phyloP scores from a whole-genome alignment of 30 jellyfish, hydroid and myxozoan genomes.

The Aurelia sp. region DNA sequence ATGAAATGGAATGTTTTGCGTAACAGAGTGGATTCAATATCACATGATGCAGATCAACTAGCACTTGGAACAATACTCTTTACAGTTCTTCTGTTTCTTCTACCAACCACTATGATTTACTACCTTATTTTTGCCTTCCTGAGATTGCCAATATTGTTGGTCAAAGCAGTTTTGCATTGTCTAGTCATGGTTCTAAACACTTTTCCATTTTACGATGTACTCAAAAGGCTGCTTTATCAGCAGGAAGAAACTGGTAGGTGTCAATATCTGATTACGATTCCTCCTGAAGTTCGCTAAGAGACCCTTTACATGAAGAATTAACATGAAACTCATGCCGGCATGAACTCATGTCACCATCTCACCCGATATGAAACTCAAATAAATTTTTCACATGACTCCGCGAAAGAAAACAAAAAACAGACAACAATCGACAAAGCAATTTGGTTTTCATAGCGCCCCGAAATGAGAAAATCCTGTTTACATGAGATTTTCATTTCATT shows the following conservation, averaged over 20 bases:
- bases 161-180: slow-evolving; percentile 20
- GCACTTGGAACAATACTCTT: slow-evolving; percentile 94
- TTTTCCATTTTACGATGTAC: slow-evolving; percentile 36
- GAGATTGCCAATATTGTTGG: slow-evolving; percentile 65
- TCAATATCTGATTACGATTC: too few species aligned
- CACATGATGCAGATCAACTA: slow-evolving; percentile 84
- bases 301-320: too few species aligned
- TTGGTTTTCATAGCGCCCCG: too few species aligned
- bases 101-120: slow-evolving; percentile 89
- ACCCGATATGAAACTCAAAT: too few species aligned
- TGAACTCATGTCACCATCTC: too few species aligned
- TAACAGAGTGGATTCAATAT: slow-evolving; percentile 82
- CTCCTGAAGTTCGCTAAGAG: too few species aligned
- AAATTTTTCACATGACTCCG: too few species aligned
- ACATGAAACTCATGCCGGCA: too few species aligned
- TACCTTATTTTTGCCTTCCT: slow-evolving; percentile 76
- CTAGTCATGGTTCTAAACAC: slow-evolving; percentile 25
- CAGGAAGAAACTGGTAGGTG: slow-evolving; percentile 9
- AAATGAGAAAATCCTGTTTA: too few species aligned
- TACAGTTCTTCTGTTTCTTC: slow-evolving; percentile 83
- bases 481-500: too few species aligned
- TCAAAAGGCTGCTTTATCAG: background rate
- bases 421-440: too few species aligned
- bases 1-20: slow-evolving; percentile 93
- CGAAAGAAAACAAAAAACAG: too few species aligned